A percentile compares a stretch with the other conserved stretches of the same genome.
Evolutionary conservation across 2,797 vertebrate genomes (phyloP).

Genomic region (Syndactyla subalaris): DNA sequence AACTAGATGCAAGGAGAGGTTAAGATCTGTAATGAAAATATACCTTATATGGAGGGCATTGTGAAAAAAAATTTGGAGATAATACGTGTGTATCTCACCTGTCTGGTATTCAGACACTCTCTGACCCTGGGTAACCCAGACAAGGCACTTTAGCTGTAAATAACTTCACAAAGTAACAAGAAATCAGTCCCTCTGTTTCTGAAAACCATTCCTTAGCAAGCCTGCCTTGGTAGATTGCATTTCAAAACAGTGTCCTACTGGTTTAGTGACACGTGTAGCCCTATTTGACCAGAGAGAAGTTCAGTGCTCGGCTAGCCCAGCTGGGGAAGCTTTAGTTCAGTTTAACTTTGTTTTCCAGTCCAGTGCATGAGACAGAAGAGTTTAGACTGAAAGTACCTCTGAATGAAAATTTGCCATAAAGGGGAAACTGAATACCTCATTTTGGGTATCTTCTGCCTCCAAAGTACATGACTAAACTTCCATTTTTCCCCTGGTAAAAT

Average conservation of each 20-base stretch:
- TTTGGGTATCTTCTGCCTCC: background rate
- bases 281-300: background rate
- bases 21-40: conserved; percentile 23
- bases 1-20: background rate
- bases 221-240: background rate
- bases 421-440: background rate
- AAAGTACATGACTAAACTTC: background rate
- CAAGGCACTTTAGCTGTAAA: conserved; percentile 11
- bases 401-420: background rate
- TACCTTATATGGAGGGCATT: background rate
- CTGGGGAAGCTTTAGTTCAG: background rate
- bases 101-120: conserved; percentile 64
- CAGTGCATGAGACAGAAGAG: background rate
- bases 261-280: background rate
- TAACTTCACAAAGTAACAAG: background rate
- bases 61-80: background rate
- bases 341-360: background rate
- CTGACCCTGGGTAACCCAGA: conserved; percentile 43
- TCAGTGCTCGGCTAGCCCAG: background rate
- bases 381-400: background rate
- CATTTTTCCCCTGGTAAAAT: background rate
- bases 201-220: background rate
- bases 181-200: background rate
- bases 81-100: conserved; percentile 38
- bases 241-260: background rate